A percentile compares a stretch with the other conserved stretches of the same genome.
phyloP scores from a whole-genome alignment of 2,888 invertebrate species.

The Rhamnusium bicolor region DNA sequence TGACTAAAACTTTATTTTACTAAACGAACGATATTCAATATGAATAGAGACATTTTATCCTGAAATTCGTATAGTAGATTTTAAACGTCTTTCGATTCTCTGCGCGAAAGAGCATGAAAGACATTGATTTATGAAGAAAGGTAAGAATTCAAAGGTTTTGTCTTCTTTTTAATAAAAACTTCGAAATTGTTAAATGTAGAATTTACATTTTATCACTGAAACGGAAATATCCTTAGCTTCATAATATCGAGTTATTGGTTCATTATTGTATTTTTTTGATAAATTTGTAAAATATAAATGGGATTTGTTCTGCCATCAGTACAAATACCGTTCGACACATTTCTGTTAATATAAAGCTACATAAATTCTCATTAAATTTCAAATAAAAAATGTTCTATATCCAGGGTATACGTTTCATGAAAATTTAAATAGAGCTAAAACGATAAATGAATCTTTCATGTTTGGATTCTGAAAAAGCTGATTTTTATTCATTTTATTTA shows the following conservation, averaged over 20 bases:
- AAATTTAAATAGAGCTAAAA: too few species aligned
- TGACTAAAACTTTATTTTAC: conserved; percentile 3
- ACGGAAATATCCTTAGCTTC: neutral
- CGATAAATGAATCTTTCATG: too few species aligned
- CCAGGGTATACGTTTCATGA: too few species aligned
- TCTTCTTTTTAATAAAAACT: neutral
- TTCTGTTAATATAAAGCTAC: neutral
- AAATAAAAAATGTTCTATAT: too few species aligned
- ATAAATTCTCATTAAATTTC: neutral
- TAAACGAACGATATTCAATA: conserved; percentile 18
- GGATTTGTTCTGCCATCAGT: neutral
- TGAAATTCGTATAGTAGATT: conserved; percentile 6
- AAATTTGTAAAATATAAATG: neutral
- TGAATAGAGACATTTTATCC: conserved; percentile 31
- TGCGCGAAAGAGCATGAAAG: neutral
- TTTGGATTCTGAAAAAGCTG: too few species aligned
- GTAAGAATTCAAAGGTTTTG: conserved; percentile 7
- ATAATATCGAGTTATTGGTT: neutral
- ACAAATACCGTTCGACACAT: neutral
- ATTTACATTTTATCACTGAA: neutral
- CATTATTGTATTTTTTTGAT: neutral
- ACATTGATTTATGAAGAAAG: conserved; percentile 21
- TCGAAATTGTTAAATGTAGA: neutral
- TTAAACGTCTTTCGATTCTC: conserved; percentile 18
- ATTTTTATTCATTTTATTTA: too few species aligned